Evolutionary conservation across 1,140 invertebrate genomes (phyloP).

Genomic region (Drosophila micromelanica): DNA sequence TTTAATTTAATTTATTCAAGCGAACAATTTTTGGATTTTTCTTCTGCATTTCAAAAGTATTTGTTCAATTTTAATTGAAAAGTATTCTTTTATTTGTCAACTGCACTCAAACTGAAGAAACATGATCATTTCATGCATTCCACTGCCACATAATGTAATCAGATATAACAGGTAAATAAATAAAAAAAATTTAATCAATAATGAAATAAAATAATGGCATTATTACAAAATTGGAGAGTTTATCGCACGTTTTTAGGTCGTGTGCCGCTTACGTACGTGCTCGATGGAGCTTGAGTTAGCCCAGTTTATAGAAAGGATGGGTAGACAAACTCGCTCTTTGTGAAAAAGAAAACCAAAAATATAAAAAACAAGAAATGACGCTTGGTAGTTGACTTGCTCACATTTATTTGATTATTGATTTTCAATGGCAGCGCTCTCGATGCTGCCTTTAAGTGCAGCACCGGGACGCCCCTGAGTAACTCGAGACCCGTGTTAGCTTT

Average conservation of each 20-base stretch:
- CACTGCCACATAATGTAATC: no score
- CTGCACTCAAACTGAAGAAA: no score
- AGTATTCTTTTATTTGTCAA: no score
- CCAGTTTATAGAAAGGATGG: slow-evolving; percentile 6
- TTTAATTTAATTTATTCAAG: no score
- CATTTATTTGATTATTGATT: slow-evolving; percentile 78
- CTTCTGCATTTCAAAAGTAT: no score
- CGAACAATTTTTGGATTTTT: no score
- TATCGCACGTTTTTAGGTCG: slow-evolving; percentile 58
- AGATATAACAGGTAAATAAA: no score
- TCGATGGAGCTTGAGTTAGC: background rate
- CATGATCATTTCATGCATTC: no score
- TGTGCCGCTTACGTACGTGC: slow-evolving; percentile 50
- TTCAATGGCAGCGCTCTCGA: slow-evolving; percentile 51
- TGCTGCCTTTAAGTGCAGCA: slow-evolving; percentile 65
- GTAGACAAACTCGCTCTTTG: slow-evolving; percentile 9
- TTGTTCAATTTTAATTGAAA: no score
- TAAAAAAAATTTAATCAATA: slow-evolving; percentile 22
- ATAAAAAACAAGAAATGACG: slow-evolving; percentile 44
- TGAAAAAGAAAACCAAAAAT: slow-evolving; percentile 3
- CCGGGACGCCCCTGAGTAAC: slow-evolving; percentile 62
- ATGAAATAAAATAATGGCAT: slow-evolving; percentile 51
- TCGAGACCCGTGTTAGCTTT: slow-evolving; percentile 41
- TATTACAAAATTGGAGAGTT: slow-evolving; percentile 51
- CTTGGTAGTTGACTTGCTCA: slow-evolving; percentile 72